Percentiles rank a stretch among this genome's conserved stretches.
These are phyloP conservation scores for Eonycteris spelaea DNA, from an alignment of 2,113 vertebrate species.

Conservation along the genomic window DNA sequence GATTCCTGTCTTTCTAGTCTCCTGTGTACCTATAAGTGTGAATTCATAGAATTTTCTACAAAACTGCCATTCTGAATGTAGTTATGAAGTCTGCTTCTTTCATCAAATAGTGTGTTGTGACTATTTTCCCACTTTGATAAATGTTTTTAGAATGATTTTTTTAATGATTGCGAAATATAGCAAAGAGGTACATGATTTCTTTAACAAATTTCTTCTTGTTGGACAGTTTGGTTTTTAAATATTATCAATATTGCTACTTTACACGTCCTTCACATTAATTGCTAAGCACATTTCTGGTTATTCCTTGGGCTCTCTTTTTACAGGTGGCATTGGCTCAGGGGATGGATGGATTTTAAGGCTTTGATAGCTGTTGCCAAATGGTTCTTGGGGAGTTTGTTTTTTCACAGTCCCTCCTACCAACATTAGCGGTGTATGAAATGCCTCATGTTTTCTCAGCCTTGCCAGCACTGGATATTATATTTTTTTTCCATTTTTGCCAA, in stretches of 20 bases:
- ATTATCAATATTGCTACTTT: not conserved
- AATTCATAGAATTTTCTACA: not conserved
- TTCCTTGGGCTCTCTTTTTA: constrained; percentile 27
- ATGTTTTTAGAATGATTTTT: constrained; percentile 18
- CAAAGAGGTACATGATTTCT: constrained; percentile 31
- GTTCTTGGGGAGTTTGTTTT: constrained; percentile 15
- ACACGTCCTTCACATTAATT: constrained; percentile 5
- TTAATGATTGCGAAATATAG: not conserved
- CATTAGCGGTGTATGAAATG: not conserved
- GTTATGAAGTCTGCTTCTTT: not conserved
- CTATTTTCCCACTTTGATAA: not conserved
- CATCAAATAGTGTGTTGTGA: not conserved
- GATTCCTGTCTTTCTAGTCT: not conserved
- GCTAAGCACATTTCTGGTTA: not conserved
- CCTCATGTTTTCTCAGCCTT: not conserved
- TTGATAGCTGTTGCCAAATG: constrained; percentile 14
- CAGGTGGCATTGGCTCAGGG: not conserved
- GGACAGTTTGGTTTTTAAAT: not conserved
- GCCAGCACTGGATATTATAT: not conserved
- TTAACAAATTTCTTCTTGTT: constrained; percentile 41
- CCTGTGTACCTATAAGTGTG: not conserved
- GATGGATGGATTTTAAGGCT: constrained; percentile 20
- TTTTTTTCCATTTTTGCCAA: constrained; percentile 27
- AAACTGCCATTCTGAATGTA: not conserved
- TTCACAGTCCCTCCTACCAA: not conserved